Evolutionary conservation across 2,113 vertebrate genomes (phyloP), one percentile per base, ranked within the genome.

Genomic region (Corydoras maculifer): DNA sequence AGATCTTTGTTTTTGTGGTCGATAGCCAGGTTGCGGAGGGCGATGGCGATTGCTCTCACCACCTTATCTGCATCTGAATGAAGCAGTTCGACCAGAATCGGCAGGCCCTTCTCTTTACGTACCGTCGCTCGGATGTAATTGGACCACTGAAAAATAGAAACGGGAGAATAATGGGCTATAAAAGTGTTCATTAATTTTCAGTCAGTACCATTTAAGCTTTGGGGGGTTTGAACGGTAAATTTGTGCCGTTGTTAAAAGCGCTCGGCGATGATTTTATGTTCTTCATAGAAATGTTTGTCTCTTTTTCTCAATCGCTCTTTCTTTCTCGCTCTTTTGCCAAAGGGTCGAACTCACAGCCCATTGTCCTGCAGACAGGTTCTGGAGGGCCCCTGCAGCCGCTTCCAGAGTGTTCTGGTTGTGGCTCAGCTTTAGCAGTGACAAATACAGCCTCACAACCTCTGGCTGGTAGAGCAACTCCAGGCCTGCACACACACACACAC

Each of bases 361-460:
- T 69, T 94, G 95, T 82, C 96, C 96, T 0, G 96, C 96, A 18
- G 94, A 94, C 15, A 99, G 96, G 81, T 99, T 99, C 88, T 99
- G 96, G 72, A 99, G 81, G 0, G 96, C 95, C 5, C 96, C 96
- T 0, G 94, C 94, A 0, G 96, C 94, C 0, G 96, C 96, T 87
- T 99, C 96, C 81, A 99, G 84, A 12, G 96, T 98, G 86, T 98
- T 98, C 84, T 94, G 93, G 83, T 98, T 99, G 82, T 94, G 95
- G 79, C 94, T 98, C 87, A 96, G 93, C 0, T 94, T 97, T 79
- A 99, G 94, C 54, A 99, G 92, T 48, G 94, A 97, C 72, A 99
- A 91, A 84, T 99, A 99, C 57, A 98, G 91, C 58, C 96, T 87
- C 49, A 98, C 94, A 79, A 98, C 96, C 67, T 98, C 96, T 0